Percentiles rank a stretch among this genome's conserved stretches.
Conservation (phyloP, 1,140 invertebrate species). For the Zaprionus nigranus region DNA sequence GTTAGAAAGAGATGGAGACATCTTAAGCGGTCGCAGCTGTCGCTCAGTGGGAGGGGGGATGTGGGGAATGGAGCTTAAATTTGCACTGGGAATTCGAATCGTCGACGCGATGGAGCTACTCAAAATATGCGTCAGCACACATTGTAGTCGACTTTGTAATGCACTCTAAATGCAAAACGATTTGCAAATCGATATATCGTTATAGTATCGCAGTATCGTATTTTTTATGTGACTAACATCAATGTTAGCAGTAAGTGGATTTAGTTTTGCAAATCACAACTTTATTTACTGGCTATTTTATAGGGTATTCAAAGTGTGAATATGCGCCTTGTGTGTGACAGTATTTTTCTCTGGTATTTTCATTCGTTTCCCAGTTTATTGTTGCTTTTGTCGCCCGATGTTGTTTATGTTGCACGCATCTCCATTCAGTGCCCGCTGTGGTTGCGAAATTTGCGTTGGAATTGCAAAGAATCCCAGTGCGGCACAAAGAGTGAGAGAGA, state of each 20-base stretch:
- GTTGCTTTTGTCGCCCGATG: background rate
- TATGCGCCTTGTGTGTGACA: background rate
- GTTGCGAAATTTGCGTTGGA: conserved; percentile 45
- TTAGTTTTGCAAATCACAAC: background rate
- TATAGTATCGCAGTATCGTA: background rate
- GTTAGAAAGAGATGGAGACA: conserved; percentile 11
- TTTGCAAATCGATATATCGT: background rate
- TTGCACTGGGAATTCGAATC: conserved; percentile 31
- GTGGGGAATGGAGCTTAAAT: conserved; percentile 12
- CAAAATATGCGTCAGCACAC: background rate
- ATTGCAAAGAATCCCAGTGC: conserved; percentile 53
- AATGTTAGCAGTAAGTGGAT: background rate
- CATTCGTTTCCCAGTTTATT: background rate
- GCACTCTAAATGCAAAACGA: background rate
- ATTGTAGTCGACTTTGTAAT: conserved; percentile 21
- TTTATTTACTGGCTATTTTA: conserved; percentile 7
- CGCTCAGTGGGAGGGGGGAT: background rate
- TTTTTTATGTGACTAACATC: background rate
- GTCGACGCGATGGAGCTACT: conserved; percentile 15
- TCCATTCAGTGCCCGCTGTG: conserved; percentile 32
- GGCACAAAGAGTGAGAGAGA: background rate
- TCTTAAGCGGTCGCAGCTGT: conserved; percentile 42
- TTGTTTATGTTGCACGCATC: conserved; percentile 44
- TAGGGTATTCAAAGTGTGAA: background rate
- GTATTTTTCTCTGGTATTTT: conserved; percentile 5